phyloP scores from a whole-genome alignment of 1,140 invertebrate genomes.

The Acarapis woodi region DNA sequence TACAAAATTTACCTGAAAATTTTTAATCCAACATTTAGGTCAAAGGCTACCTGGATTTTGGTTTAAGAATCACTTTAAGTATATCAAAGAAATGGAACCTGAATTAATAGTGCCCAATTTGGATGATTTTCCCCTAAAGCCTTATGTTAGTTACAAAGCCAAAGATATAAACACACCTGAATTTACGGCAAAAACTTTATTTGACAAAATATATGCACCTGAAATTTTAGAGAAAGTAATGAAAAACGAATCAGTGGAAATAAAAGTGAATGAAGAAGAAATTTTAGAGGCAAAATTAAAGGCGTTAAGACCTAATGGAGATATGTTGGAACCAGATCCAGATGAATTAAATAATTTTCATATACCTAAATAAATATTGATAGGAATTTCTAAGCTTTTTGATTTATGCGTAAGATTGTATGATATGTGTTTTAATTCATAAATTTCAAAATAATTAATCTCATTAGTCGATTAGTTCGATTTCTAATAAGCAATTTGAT shows the following conservation, averaged over 20 bases:
- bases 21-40: too few relatives aligned
- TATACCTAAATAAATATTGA: neutral
- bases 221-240: slow-evolving; percentile 52
- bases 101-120: slow-evolving; percentile 72
- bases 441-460: too few relatives aligned
- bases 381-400: too few relatives aligned
- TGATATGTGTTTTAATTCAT: too few relatives aligned
- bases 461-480: too few relatives aligned
- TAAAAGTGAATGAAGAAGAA: slow-evolving; percentile 31
- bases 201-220: slow-evolving; percentile 42
- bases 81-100: slow-evolving; percentile 61
- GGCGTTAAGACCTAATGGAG: slow-evolving; percentile 7
- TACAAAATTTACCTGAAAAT: too few relatives aligned
- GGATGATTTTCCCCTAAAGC: slow-evolving; percentile 41
- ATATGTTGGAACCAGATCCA: slow-evolving; percentile 4
- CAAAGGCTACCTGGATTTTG: slow-evolving; percentile 9
- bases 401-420: too few relatives aligned
- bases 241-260: slow-evolving; percentile 16
- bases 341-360: neutral
- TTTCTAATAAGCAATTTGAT: too few relatives aligned
- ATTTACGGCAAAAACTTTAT: slow-evolving; percentile 54
- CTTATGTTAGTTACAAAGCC: slow-evolving; percentile 64
- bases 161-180: slow-evolving; percentile 37
- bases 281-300: slow-evolving; percentile 4
- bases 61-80: slow-evolving; percentile 20